Evolutionary conservation across 2,888 invertebrate species (phyloP), one percentile per base, ranked within the genome.

Genomic region (Philhelius pedissequus): DNA sequence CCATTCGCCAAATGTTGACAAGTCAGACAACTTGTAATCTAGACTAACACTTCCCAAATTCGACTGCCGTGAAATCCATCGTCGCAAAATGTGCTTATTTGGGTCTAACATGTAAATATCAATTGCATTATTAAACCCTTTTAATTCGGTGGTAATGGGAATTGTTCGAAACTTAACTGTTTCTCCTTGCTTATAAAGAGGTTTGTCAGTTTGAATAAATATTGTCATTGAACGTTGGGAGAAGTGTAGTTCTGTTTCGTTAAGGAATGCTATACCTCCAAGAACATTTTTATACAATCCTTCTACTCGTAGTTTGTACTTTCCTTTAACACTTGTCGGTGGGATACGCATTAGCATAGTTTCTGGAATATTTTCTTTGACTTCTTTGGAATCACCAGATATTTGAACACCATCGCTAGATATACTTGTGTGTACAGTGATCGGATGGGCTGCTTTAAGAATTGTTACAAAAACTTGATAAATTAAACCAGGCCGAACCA

Each of bases 51-150:
- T 96, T 62, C 98, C 98, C 90, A 96, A 94, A 92, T 97, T 97
- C 25, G 97, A 97, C 93, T 97, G 97, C 90, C 97, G 93, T 0
- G 98, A 98, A 0, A 98, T 93, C 98, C 98, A 99, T 70, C 98
- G 93, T 90, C 97, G 95, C 93, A 98, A 95, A 86, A 98, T 95
- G 76, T 96, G 95, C 3, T 96, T 94, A 87, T 95, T 95, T 0
- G 98, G 98, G 92, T 98, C 98, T 87, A 97, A 91, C 93, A 98
- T 96, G 90, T 95, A 98, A 1, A 98, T 96, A 90, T 98, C 98
- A 64, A 99, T 94, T 18, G 98, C 96, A 90, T 96, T 96, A 86
- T 97, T 96, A 90, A 97, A 97, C 0, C 98, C 96, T 91, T 96
- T 96, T 86, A 99, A 92, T 89, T 98, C 97, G 0, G 97, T 97